A percentile compares a stretch with the other conserved stretches of the same genome.
phyloP scores from a whole-genome alignment of 2,888 invertebrate genomes.

The Amaurobius ferox region DNA sequence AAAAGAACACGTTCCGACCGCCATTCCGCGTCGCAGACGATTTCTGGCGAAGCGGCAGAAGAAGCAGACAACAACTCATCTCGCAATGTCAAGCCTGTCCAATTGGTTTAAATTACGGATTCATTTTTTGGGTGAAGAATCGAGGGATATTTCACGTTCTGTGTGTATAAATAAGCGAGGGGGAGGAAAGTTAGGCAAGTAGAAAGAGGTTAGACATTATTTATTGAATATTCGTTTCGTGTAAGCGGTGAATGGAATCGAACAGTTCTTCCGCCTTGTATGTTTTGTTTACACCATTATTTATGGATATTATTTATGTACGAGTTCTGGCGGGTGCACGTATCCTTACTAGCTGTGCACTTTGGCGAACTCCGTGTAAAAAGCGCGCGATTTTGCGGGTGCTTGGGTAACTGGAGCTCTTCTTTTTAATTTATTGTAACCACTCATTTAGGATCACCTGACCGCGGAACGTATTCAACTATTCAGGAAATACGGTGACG shows the following conservation, averaged over 20 bases:
- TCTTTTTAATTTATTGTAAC: too few relatives aligned
- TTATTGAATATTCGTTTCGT: conserved; percentile 61
- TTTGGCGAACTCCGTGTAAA: conserved; percentile 1
- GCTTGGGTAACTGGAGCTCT: too few relatives aligned
- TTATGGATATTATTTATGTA: conserved; percentile 45
- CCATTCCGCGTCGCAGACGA: too few relatives aligned
- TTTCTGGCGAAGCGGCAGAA: not conserved
- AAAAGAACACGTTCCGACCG: not conserved
- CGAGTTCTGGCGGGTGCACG: conserved; percentile 20
- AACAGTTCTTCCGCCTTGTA: conserved; percentile 30
- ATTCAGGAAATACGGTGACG: too few relatives aligned
- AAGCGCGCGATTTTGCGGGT: not conserved
- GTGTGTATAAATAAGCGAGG: not conserved
- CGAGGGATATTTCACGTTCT: conserved; percentile 1
- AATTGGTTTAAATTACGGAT: conserved; percentile 57
- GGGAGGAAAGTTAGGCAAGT: not conserved
- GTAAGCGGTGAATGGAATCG: too few relatives aligned
- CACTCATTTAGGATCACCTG: too few relatives aligned
- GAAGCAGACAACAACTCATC: conserved; percentile 50
- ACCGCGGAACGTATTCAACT: too few relatives aligned
- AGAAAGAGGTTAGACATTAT: conserved; percentile 39
- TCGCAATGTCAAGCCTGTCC: conserved; percentile 51
- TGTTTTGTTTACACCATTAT: conserved; percentile 40
- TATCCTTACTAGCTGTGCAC: conserved; percentile 20
- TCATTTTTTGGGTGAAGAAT: conserved; percentile 13